Conservation (phyloP, 2,888 invertebrate species). For the Pteria penguin region DNA sequence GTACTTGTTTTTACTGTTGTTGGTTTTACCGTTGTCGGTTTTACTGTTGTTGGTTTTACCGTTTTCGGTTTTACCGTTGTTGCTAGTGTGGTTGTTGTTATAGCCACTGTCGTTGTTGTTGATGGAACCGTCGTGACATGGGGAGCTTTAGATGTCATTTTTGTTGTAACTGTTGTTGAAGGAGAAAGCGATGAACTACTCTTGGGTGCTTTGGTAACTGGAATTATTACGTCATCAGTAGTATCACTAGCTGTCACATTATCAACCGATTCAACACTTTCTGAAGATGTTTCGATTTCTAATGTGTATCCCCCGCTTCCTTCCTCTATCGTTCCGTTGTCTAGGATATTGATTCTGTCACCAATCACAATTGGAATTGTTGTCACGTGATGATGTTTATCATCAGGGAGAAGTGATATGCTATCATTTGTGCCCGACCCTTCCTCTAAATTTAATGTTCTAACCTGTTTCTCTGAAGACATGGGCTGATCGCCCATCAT, state of each 20-base stretch:
- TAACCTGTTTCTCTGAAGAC: not conserved
- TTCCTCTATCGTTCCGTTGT: not conserved
- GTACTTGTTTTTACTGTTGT: not conserved
- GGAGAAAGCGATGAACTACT: not conserved
- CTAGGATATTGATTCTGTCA: not conserved
- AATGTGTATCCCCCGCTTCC: not conserved
- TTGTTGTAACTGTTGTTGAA: not conserved
- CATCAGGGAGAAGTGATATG: slow-evolving; percentile 7
- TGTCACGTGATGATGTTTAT: not conserved
- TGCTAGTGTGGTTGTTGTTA: not conserved
- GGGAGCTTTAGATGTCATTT: not conserved
- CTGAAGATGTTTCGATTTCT: not conserved
- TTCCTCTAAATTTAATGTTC: not conserved
- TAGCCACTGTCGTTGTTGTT: not conserved
- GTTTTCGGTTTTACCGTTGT: not conserved
- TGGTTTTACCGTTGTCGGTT: not conserved
- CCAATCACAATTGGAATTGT: not conserved
- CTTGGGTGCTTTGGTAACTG: not conserved
- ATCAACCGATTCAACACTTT: not conserved
- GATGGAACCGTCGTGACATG: not conserved
- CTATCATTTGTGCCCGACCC: slow-evolving; percentile 19
- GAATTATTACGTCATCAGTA: not conserved
- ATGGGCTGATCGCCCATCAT: not conserved
- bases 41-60: not conserved
- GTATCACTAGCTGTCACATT: not conserved